These are phyloP conservation scores for Baccha elongata DNA, from an alignment of 2,888 invertebrate genomes.

Conservation along the genomic window DNA sequence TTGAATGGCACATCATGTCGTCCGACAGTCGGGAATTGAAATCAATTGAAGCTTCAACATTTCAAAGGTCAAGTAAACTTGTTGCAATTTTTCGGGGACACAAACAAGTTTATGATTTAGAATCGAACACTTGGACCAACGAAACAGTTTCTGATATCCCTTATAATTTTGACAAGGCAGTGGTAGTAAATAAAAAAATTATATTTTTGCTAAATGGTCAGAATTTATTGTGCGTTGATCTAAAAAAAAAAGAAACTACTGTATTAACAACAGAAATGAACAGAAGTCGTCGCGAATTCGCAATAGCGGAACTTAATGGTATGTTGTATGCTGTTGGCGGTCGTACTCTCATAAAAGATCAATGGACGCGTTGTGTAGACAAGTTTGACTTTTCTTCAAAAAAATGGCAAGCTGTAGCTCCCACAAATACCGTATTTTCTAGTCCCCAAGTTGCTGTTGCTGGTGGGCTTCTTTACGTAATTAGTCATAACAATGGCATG, in stretches of 20 bases:
- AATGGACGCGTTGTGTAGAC: not conserved
- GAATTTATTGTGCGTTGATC: not conserved
- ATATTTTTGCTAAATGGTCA: not conserved
- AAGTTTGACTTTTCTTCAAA: not conserved
- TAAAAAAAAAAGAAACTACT: not conserved
- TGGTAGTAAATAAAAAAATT: not conserved
- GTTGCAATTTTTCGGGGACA: not conserved
- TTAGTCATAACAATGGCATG: not conserved
- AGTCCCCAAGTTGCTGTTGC: not conserved
- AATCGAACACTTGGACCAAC: not conserved
- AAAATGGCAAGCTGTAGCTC: not conserved
- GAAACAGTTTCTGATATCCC: not conserved
- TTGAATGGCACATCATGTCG: not conserved
- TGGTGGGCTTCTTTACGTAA: not conserved
- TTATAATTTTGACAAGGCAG: not conserved
- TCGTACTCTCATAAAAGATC: no score
- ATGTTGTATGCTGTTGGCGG: not conserved
- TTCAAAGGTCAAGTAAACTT: not conserved
- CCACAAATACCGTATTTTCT: not conserved
- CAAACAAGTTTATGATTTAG: not conserved
- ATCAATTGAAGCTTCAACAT: not conserved
- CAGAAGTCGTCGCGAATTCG: not conserved
- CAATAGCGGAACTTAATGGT: not conserved
- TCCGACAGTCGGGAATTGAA: not conserved
- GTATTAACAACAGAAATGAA: no score